Evolutionary conservation across 92 coral and sea anemone species (phyloP), one percentile per base, ranked within the genome.

Genomic region (Phenganax marumi): DNA sequence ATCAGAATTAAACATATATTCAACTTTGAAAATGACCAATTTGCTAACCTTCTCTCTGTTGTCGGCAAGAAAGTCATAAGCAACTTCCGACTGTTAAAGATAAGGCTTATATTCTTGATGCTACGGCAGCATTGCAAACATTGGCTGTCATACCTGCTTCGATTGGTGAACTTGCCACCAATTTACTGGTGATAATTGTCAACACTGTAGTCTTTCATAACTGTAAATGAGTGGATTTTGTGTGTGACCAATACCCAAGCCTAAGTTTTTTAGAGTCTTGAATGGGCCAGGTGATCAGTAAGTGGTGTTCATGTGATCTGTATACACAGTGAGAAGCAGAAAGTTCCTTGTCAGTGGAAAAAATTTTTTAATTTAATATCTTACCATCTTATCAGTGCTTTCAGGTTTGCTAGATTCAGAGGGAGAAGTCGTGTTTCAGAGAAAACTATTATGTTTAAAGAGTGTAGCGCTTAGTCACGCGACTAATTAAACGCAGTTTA

Each of bases 201-300:
- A 54, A 54, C 60, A 54, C 17, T 10, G 60, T 17, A 54, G 11
- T 54, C 60, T 17, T 54, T 54, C 17, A 10, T 54, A 17, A 54
- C 17, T 54, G 60, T 17, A 54, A 54, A 54, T 17, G 60, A 54
- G 60, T 54, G 11, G 60, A 54, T 54, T 54, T 54, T 54, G 60
- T 54, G 60, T 54, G 60, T 54, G 60, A 54, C 60, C 60, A 17
- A 54, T 54, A 54, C 60, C 60, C 60, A 54, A 54, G 60, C 17
- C 60, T 10, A 54, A 54, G 60, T 17, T 10, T 54, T 54, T 10
- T 10, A 17, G 17, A 54, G 10, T 17, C 17, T 10, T 10, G 17
- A 17, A 54, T 10, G 17, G 60, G n/a, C 10, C 10, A 54, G 17
- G 60, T 17, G 60, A 54, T 10, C 60, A 54, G 60, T 17, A 17